Percentiles rank a stretch among this genome's conserved stretches.
Evolutionary conservation across 2,113 vertebrate species (phyloP).

Genomic region (Scortum barcoo): DNA sequence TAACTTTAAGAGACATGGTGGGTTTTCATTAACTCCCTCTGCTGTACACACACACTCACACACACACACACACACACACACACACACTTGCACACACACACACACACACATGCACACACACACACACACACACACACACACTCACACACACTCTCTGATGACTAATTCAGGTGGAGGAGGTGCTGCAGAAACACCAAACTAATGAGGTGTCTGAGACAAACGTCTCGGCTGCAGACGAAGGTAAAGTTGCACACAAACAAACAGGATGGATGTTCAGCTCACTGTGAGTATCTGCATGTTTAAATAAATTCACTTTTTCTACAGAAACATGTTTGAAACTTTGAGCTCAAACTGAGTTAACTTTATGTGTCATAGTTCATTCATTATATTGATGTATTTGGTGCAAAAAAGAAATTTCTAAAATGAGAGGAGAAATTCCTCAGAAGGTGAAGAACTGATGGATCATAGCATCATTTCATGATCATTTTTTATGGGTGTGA

Average conservation of each 20-base stretch:
- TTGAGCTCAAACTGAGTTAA: neutral
- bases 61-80: constrained; percentile 27
- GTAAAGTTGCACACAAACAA: constrained; percentile 41
- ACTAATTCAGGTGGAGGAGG: constrained; percentile 76
- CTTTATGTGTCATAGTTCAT: fast-evolving
- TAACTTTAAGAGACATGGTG: neutral
- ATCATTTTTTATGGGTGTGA: too few relatives aligned
- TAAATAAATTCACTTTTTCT: neutral
- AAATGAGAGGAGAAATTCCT: neutral
- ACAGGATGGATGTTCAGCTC: constrained; percentile 32
- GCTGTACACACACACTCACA: constrained; percentile 22
- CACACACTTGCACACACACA: constrained; percentile 24
- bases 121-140: constrained; percentile 17
- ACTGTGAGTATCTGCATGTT: constrained; percentile 48
- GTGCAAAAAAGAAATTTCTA: neutral
- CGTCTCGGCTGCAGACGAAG: constrained; percentile 34
- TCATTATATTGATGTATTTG: neutral
- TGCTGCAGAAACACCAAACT: constrained; percentile 55
- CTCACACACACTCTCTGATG: constrained; percentile 55
- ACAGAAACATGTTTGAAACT: too few relatives aligned
- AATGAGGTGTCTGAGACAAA: constrained; percentile 59
- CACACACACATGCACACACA: too few relatives aligned
- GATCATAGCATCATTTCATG: too few relatives aligned
- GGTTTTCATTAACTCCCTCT: constrained; percentile 11
- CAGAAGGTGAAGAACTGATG: too few relatives aligned